phyloP scores from a whole-genome alignment of 2,888 invertebrate species.

The Dolichopus griseipennis region DNA sequence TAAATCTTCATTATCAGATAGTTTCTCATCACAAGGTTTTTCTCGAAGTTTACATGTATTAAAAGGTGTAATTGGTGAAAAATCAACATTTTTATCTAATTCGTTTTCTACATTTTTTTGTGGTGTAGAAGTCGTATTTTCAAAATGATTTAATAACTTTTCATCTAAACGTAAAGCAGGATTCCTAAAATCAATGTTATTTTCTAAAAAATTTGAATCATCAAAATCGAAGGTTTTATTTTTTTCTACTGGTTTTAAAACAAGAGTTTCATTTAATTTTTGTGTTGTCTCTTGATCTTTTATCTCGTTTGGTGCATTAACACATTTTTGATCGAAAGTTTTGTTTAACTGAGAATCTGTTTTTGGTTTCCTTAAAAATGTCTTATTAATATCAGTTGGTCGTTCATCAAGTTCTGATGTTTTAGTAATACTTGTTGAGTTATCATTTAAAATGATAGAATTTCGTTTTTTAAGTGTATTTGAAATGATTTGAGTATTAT shows the following conservation, averaged over 20 bases:
- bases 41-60: neutral
- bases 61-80: neutral
- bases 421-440: neutral
- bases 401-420: neutral
- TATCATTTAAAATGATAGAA: neutral
- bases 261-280: no score
- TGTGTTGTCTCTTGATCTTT: no score
- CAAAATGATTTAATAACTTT: no score
- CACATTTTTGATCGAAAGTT: neutral
- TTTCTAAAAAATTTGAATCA: no score
- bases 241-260: no score
- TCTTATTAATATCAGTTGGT: neutral
- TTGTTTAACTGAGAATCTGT: neutral
- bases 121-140: neutral
- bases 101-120: neutral
- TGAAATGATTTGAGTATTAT: neutral
- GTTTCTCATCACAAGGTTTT: neutral
- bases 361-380: constrained; percentile 6
- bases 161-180: no score
- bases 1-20: neutral
- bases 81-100: neutral
- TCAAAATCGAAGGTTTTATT: no score
- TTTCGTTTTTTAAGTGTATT: constrained; percentile 1
- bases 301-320: neutral
- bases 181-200: no score